Percentiles rank a stretch among this genome's conserved stretches.
Evolutionary conservation across 2,113 vertebrate species (phyloP).

Genomic region (Istiophorus platypterus): DNA sequence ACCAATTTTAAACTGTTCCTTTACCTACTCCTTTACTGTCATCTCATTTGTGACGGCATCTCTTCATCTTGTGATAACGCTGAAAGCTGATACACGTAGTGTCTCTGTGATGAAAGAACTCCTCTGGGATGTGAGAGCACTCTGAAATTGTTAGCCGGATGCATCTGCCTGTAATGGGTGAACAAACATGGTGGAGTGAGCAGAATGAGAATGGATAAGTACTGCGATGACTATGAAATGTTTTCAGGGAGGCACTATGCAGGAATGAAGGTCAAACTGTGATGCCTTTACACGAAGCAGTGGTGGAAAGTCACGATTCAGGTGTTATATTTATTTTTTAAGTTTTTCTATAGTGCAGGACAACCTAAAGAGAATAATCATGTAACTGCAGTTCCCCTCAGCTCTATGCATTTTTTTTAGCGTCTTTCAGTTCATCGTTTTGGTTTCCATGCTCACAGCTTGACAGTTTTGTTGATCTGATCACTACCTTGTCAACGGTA

Average conservation of each 20-base stretch:
- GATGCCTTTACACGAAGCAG: neutral
- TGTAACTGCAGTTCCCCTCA: no score
- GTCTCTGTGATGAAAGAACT: slow-evolving; percentile 42
- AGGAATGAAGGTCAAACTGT: neutral
- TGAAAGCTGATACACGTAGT: slow-evolving; percentile 41
- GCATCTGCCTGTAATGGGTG: slow-evolving; percentile 53
- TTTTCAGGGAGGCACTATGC: slow-evolving; percentile 7
- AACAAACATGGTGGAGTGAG: slow-evolving; percentile 52
- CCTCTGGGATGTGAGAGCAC: slow-evolving; percentile 31
- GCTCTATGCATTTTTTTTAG: no score
- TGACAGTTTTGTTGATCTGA: neutral
- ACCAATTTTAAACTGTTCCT: slow-evolving; percentile 30
- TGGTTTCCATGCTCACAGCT: neutral
- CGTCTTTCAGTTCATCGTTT: no score
- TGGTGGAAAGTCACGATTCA: neutral
- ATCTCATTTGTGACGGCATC: slow-evolving; percentile 13
- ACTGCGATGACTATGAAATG: slow-evolving; percentile 10
- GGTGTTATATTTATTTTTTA: neutral
- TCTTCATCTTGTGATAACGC: slow-evolving; percentile 39
- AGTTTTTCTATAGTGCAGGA: neutral
- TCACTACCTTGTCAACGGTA: neutral
- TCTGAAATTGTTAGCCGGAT: slow-evolving; percentile 36
- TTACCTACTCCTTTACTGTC: slow-evolving; percentile 32
- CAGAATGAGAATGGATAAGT: slow-evolving; percentile 47
- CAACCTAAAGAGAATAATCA: no score